Evolutionary conservation across 1,140 invertebrate genomes (phyloP), one percentile per base, ranked within the genome.

Genomic region (Pinna nobilis): DNA sequence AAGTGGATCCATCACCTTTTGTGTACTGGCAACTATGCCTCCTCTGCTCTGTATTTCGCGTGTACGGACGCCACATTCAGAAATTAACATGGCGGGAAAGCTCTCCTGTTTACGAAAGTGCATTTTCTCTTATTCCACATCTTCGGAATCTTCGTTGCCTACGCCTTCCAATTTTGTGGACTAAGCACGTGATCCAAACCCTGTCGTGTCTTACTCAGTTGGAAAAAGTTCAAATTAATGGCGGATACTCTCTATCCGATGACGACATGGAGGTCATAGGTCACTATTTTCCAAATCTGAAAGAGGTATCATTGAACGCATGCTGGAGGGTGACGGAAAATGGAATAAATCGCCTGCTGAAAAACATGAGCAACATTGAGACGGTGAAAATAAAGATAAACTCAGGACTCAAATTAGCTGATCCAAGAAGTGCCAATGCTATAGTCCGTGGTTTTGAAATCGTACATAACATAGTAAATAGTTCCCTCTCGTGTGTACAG

Each of bases 161-260:
- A 5, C 75, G 82, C 23, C 63, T 86, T 32, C 85, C 85, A 18
- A 81, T 86, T 49, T 66, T 86, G 13, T 86, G 85, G 85, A 86
- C 83, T 0, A 60, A 70, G 18, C 70, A 61, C 11, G 80, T 86
- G 13, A 69, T 85, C 11, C 78, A 85, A 30, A 81, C 61, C 11
- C 57, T 85, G 18, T 75, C 78, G 7, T 32, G 51, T 13, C 63
- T 86, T 0, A 39, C 41, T 28, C 61, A 76, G 13, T 63, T 86
- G 20, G 85, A 85, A 65, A 59, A 81, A 20, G 71, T 85, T 28
- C 82, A 85, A 35, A 79, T 86, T 11, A 86, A 86, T 68, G 85
- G 85, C 2, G 85, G 85, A 0, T 86, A 77, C 53, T 67, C 80
- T 2, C 57, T 86, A 11, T 72, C 73, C 1, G 85, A 86, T 51